Base-by-base conservation (phyloP, 2,113 vertebrate species). In the Myotis brandtii region DNA sequence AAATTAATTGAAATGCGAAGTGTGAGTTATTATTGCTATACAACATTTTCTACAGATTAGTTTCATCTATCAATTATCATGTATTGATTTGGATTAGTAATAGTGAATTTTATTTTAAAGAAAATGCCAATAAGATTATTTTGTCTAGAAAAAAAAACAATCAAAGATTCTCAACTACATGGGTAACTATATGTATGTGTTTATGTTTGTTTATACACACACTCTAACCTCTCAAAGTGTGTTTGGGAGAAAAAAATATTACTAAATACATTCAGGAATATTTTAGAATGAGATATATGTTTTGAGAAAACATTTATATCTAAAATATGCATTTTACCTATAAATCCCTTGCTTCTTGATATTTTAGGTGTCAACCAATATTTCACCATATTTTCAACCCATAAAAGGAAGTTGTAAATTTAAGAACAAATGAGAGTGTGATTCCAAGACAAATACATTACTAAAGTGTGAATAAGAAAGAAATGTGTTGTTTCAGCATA, bases 391-490 rank as follows among this genome's bases (percentile, higher is more conserved):
- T 96, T 97, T 94, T 97, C 88, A 97, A 80, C 70, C 52, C 88
- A 94, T 94, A 96, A 97, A 97, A 96, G 81, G 7, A 64, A 96
- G 67, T 62, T 97, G 83, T 67, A 98, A 83, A 79, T 97, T 94
- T 91, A 90, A 89, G 11, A 91, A 92, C 37, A 93, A 88, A 98
- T 96, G 88, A 76, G 85, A 97, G 14, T 69, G 16, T 79, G n/a
- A 93, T 95, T 96, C 48, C 76, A 88, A 97, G 95, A 91, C 52
- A 98, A 97, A 98, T 95, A 69, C 6, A 90, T 95, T 86, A 94
- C 52, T 73, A 96, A 97, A 96, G 64, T 85, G 93, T 34, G 34
- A 97, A 25, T 83, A 95, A 97, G 89, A 95, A 97, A 96, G 66
- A 70, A 95, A 96, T 95, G 21, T 18, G 54, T 94, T 97, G 34